A percentile compares a stretch with the other conserved stretches of the same genome.
These are phyloP conservation scores for Ophthalmolycus amberensis DNA, from an alignment of 2,113 vertebrate genomes.

Conservation along the genomic window DNA sequence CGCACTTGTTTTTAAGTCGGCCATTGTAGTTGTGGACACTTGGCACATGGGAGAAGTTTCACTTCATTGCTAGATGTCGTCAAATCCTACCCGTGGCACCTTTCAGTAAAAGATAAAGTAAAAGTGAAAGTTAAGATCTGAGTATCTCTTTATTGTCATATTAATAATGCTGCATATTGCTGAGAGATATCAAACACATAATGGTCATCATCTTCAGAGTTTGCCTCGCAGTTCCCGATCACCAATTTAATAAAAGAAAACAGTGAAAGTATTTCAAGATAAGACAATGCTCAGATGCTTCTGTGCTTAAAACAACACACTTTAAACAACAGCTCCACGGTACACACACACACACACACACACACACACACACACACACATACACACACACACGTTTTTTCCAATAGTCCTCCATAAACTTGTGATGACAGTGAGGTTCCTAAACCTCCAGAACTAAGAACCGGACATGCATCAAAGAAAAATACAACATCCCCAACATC, in stretches of 20 bases:
- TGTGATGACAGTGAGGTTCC: neutral
- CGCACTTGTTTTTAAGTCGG: neutral
- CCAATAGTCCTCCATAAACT: neutral
- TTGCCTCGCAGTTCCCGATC: neutral
- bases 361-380: too few relatives aligned
- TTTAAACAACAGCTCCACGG: neutral
- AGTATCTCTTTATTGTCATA: neutral
- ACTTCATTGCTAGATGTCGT: too few relatives aligned
- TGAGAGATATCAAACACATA: constrained; percentile 2
- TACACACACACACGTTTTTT: neutral
- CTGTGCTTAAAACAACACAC: neutral
- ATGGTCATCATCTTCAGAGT: neutral
- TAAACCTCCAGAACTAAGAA: neutral
- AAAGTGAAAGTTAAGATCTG: neutral
- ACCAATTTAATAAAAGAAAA: neutral
- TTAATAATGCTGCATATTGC: constrained; percentile 1
- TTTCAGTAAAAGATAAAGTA: neutral
- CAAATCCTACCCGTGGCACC: neutral
- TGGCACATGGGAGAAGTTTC: too few relatives aligned
- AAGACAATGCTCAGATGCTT: neutral
- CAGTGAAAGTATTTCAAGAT: neutral
- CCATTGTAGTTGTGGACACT: too few relatives aligned
- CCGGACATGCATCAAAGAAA: neutral
- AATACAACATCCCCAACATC: neutral
- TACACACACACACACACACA: neutral